Evolutionary conservation across 1,140 invertebrate genomes (phyloP).

Genomic region (Sminthurinus signatus): DNA sequence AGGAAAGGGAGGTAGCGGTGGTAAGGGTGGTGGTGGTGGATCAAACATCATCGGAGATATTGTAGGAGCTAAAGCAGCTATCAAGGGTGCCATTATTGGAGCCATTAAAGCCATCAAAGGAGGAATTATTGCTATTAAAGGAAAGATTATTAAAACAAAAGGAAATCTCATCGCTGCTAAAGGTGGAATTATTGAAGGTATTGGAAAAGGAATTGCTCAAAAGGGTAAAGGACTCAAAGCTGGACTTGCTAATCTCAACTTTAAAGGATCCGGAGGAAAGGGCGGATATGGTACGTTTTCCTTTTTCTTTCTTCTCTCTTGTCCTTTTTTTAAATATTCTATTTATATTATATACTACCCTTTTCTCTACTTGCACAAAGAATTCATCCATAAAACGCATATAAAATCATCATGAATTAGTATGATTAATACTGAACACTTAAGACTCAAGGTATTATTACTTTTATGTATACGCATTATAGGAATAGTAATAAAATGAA

Average conservation of each 20-base stretch:
- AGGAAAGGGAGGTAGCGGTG: too few relatives aligned
- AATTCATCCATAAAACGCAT: too few relatives aligned
- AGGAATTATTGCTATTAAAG: conserved; percentile 71
- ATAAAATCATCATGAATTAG: too few relatives aligned
- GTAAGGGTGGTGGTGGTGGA: conserved; percentile 19
- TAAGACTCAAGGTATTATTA: too few relatives aligned
- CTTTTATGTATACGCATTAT: too few relatives aligned
- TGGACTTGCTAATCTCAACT: conserved; percentile 33
- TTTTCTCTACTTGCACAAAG: too few relatives aligned
- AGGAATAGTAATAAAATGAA: too few relatives aligned
- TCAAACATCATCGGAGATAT: conserved; percentile 35
- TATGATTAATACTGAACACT: too few relatives aligned
- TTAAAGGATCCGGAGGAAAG: conserved; percentile 26
- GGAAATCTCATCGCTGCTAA: conserved; percentile 65
- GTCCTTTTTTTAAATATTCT: too few relatives aligned
- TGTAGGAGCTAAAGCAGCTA: conserved; percentile 37
- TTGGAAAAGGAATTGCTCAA: conserved; percentile 35
- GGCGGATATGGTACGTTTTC: conserved; percentile 31
- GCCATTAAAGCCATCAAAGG: conserved; percentile 77
- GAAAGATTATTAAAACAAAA: conserved; percentile 73
- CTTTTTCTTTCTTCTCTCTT: too few relatives aligned
- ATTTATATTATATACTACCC: too few relatives aligned
- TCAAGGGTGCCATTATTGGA: conserved; percentile 48
- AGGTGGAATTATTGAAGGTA: conserved; percentile 58
- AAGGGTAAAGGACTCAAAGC: conserved; percentile 37